phyloP scores from a whole-genome alignment of 2,113 vertebrate genomes.

The human (Homo sapiens) region DNA sequence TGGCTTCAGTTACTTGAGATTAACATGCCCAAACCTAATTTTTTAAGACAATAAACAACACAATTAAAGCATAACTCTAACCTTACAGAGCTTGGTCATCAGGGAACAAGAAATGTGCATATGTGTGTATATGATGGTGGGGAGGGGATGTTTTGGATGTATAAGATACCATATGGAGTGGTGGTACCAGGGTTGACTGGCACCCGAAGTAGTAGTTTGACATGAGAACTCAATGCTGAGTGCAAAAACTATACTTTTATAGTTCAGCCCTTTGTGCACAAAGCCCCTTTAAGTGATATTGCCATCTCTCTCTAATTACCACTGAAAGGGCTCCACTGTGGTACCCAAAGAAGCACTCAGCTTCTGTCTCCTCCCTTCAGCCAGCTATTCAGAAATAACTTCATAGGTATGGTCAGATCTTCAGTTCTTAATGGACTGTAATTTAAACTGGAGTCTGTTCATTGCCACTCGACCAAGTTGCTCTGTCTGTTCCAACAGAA shows the following conservation, averaged over 20 bases:
- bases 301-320: neutral
- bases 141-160: rapidly evolving
- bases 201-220: neutral
- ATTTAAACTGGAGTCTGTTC: neutral
- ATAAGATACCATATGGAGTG: neutral
- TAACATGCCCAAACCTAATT: neutral
- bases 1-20: neutral
- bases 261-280: neutral
- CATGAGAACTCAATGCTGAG: neutral
- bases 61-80: neutral
- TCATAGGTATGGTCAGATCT: no score
- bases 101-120: neutral
- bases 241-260: neutral
- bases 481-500: neutral
- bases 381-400: neutral
- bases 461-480: neutral
- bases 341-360: neutral
- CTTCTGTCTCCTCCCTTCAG: neutral
- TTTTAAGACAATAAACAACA: neutral
- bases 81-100: neutral
- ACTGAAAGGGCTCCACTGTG: neutral
- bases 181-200: neutral
- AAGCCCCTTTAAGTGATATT: neutral
- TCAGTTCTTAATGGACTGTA: rapidly evolving
- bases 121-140: rapidly evolving